These are phyloP conservation scores for Myanophis thanlyinensis DNA, from an alignment of 2,113 vertebrate species.

Conservation along the genomic window DNA sequence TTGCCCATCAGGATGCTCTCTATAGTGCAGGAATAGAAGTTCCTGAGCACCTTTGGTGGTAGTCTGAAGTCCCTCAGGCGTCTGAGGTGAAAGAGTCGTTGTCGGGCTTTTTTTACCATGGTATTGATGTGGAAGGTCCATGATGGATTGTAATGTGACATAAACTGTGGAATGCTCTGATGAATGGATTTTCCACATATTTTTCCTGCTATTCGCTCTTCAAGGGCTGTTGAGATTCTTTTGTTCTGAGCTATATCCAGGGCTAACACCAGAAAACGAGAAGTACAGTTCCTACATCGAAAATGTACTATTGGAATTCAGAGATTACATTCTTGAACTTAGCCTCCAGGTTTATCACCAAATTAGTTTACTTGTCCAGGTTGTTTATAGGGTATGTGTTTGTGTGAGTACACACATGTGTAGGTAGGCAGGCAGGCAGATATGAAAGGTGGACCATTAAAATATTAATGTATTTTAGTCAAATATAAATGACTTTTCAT, in stretches of 20 bases:
- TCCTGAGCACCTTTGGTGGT: no score
- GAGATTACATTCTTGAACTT: background rate
- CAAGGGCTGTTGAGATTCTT: background rate
- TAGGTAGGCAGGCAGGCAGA: background rate
- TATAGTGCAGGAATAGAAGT: no score
- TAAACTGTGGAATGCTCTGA: background rate
- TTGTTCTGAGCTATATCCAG: background rate
- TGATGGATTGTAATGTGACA: background rate
- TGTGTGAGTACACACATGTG: background rate
- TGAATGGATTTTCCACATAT: background rate
- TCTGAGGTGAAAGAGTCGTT: no score
- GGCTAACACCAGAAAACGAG: background rate
- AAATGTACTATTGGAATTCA: background rate
- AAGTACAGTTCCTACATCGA: background rate
- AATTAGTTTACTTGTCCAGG: background rate
- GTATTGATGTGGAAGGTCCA: no score
- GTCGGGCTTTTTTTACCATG: no score
- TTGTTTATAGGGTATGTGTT: background rate
- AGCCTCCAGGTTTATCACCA: background rate
- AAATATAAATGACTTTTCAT: conserved; percentile 26
- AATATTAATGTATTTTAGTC: conserved; percentile 32
- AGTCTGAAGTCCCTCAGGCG: no score
- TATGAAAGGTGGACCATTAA: conserved; percentile 45
- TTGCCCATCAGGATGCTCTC: no score
- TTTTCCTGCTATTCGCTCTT: background rate